Percentiles rank a stretch among this genome's conserved stretches.
Conservation (phyloP, 2,888 invertebrate species). For the Dryobota labecula region DNA sequence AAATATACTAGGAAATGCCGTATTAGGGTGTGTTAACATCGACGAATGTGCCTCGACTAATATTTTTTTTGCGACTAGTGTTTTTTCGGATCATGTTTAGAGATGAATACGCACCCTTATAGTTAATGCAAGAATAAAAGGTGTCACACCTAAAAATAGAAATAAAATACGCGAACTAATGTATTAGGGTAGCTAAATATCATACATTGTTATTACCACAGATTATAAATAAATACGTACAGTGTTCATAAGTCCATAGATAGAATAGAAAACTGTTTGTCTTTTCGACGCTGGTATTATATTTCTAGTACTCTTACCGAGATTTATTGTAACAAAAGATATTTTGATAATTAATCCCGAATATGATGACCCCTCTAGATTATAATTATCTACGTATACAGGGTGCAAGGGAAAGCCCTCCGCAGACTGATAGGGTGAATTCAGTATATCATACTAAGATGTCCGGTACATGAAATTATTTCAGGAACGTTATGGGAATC, state of each 20-base stretch:
- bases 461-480: no score
- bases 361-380: neutral
- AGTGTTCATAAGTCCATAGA: conserved; percentile 16
- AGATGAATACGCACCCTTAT: neutral
- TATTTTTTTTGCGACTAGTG: neutral
- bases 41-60: neutral
- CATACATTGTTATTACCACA: conserved; percentile 20
- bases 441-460: no score
- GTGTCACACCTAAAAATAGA: conserved; percentile 1
- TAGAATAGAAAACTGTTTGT: neutral
- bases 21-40: conserved; percentile 13
- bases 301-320: neutral
- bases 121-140: conserved; percentile 14
- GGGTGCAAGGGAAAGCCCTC: no score
- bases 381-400: neutral
- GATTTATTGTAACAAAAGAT: neutral
- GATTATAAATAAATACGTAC: conserved; percentile 10
- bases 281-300: neutral
- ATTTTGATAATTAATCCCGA: neutral
- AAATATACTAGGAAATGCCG: conserved; percentile 29
- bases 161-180: neutral
- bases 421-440: no score
- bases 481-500: no score
- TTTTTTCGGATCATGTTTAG: neutral
- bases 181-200: neutral